Conservation (phyloP, 1,140 invertebrate genomes). For the Polypedilum vanderplanki region DNA sequence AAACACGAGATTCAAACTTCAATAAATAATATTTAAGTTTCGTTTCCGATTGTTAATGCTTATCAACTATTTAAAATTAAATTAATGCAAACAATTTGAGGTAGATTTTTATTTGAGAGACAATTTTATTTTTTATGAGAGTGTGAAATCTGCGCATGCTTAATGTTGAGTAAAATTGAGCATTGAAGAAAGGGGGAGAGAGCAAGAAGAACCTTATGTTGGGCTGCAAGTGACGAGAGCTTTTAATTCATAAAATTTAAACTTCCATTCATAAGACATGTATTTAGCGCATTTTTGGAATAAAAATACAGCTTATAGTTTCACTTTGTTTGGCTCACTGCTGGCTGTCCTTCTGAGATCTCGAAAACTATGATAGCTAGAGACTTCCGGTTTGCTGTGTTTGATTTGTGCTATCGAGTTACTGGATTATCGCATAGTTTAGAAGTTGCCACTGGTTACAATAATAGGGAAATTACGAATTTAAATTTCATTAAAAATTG, state of each 20-base stretch:
- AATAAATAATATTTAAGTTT: not conserved
- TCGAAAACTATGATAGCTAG: no score
- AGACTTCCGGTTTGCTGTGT: no score
- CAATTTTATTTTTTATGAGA: not conserved
- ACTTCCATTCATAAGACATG: not conserved
- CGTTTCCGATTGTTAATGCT: not conserved
- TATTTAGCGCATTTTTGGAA: not conserved
- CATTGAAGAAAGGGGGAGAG: not conserved
- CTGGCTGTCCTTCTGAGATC: no score
- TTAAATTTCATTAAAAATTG: no score
- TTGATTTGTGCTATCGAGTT: no score
- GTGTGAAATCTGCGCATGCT: not conserved
- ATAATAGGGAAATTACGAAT: no score
- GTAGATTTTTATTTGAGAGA: not conserved
- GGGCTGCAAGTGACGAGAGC: not conserved
- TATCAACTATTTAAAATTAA: not conserved
- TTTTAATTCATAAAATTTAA: conserved; percentile 17
- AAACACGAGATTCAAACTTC: not conserved
- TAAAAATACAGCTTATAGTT: no score
- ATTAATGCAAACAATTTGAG: not conserved
- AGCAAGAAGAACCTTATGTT: not conserved
- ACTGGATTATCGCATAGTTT: not conserved
- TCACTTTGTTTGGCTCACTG: no score
- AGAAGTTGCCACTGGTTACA: not conserved
- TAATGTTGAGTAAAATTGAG: not conserved